A percentile compares a stretch with the other conserved stretches of the same genome.
Conservation (phyloP, 1,140 invertebrate genomes). For the Atta colombica region DNA sequence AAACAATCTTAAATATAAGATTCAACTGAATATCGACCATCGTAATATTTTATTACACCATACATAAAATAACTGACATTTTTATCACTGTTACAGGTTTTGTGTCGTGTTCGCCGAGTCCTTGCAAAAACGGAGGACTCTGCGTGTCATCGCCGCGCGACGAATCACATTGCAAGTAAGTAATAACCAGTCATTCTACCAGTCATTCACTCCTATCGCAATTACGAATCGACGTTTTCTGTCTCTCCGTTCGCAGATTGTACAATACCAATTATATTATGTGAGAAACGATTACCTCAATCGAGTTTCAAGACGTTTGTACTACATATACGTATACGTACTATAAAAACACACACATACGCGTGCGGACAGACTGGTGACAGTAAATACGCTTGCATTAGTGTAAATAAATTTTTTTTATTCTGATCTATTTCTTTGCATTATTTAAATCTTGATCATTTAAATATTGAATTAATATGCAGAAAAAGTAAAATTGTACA, state of each 20-base stretch:
- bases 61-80: conserved; percentile 28
- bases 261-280: not conserved
- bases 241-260: not conserved
- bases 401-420: not conserved
- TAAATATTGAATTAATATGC: not conserved
- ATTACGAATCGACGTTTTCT: conserved; percentile 47
- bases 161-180: conserved; percentile 95
- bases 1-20: no score
- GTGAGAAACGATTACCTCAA: conserved; percentile 52
- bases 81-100: conserved; percentile 90
- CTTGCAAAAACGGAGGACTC: conserved; percentile 93
- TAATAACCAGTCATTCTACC: conserved; percentile 76
- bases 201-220: conserved; percentile 22
- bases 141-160: conserved; percentile 91
- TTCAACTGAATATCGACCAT: no score
- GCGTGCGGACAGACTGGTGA: not conserved
- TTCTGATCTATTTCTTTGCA: not conserved
- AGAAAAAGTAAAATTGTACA: not conserved
- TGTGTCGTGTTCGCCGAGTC: conserved; percentile 94
- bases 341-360: no score
- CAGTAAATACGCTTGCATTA: not conserved
- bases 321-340: not conserved
- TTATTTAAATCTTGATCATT: not conserved
- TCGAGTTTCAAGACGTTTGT: conserved; percentile 9
- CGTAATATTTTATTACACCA: not conserved